Base-by-base conservation (phyloP, 2,888 invertebrate genomes). In the Micoletzkya japonica region DNA sequence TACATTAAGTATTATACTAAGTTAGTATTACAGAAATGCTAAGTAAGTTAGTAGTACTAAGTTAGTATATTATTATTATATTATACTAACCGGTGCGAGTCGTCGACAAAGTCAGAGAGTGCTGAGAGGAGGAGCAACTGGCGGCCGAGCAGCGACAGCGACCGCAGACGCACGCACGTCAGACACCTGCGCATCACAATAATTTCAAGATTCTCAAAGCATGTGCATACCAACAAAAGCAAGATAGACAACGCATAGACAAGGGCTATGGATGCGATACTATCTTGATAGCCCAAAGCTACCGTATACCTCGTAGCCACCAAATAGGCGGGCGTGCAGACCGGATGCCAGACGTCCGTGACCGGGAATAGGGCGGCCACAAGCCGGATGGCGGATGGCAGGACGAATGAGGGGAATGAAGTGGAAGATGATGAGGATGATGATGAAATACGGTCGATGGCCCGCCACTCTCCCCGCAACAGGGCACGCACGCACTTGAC, bases 321-420 rank as follows among this genome's bases (percentile, higher is more conserved):
- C 74, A 92, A 88, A 78, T 92, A 82, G 32, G 89, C 87, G n/a
- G 94, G 94, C 20, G 93, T 93, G n/a, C 92, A 91, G 3, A 95
- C 90, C 0, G 91, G 91, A 89, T 96, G 95, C 52, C 91, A 89
- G 85, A 91, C 93, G 87, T 96, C 95, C 0, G 95, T 94, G 0
- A 94, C 91, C 0, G 95, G 92, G 87, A 92, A 96, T 68, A 95
- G 85, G 56, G 91, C 86, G 7, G 92, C 90, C 3, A 93, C 89
- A 75, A 93, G 84, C 87, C 94, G 94, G 36, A 66, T 36, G n/a
- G 54, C 28, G 4, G 36, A 37, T 4, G 37, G 37, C 10, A 66
- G 52, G 54, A 54, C 44, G 37, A 66, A 66, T 24, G 64, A 28
- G 37, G 64, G 54, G 54, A 14, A 44, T 24, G 14, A 24, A 10